Evolutionary conservation across 2,797 vertebrate genomes (phyloP).

Genomic region (Notamacropus eugenii): DNA sequence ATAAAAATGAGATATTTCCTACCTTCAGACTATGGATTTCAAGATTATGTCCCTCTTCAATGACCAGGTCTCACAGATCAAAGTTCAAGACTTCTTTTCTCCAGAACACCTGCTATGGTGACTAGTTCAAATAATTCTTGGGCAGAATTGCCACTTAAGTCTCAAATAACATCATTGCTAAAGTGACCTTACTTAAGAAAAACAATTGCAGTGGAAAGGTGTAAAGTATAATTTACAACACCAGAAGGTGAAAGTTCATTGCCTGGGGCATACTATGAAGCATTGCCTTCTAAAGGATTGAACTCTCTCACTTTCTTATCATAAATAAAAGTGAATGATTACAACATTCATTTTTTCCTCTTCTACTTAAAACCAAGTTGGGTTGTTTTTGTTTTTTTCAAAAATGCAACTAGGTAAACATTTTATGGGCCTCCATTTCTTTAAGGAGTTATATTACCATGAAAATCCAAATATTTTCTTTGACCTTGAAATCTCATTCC

Average conservation of each 20-base stretch:
- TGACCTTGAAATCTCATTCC: constrained; percentile 4
- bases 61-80: constrained; percentile 62
- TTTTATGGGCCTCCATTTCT: not conserved
- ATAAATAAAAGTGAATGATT: constrained; percentile 48
- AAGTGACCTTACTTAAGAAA: constrained; percentile 57
- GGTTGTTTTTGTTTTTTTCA: not conserved
- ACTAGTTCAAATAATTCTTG: constrained; percentile 74
- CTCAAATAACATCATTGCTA: constrained; percentile 50
- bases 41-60: not conserved
- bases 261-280: constrained; percentile 10
- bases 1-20: not conserved
- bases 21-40: not conserved
- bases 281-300: constrained; percentile 45
- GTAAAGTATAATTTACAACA: constrained; percentile 44
- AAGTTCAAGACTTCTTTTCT: constrained; percentile 71
- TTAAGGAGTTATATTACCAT: constrained; percentile 28
- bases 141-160: constrained; percentile 28
- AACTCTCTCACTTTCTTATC: constrained; percentile 5
- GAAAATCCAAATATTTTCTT: constrained; percentile 54
- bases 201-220: constrained; percentile 21
- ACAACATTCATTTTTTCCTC: constrained; percentile 8
- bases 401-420: constrained; percentile 37
- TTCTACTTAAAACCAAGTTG: constrained; percentile 26
- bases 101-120: constrained; percentile 59
- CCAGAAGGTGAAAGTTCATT: constrained; percentile 41